Evolutionary conservation across 2,113 vertebrate genomes (phyloP), one percentile per base, ranked within the genome.

Genomic region (Erpornis zantholeuca): DNA sequence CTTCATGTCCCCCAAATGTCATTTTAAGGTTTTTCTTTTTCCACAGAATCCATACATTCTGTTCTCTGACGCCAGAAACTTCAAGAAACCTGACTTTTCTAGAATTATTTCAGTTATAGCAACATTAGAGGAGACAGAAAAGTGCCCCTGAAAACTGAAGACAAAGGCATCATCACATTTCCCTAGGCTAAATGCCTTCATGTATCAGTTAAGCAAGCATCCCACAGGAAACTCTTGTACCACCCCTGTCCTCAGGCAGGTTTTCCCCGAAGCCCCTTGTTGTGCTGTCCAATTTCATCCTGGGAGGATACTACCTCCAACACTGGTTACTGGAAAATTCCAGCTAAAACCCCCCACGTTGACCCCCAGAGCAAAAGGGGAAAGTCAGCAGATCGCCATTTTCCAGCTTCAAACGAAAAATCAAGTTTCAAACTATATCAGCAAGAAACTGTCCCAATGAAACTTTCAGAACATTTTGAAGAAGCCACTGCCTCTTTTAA

Each of bases 311-410:
- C 69, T 47, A 72, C 47, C n/a, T 42, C 52, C 73, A 80, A 65
- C 40, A 80, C 65, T 22, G 4, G 82, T 68, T 44, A 61, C 87
- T 80, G 69, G 90, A 95, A 96, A 96, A 93, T 95, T 92, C 96
- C 87, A 96, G 90, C 63, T 63, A 87, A 86, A 56, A 33, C 35
- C 60, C 65, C 78, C 82, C 0, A 2, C 8, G 1, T 2, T 68
- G 52, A 81, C 81, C 77, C 56, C 52, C 63, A 42, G 54, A 73
- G 60, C 59, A 54, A 60, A 84, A 53, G 35, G 25, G 36, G n/a
- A 44, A 83, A 83, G 18, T 17, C 63, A 77, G 77, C 72, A 73
- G 35, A 90, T 79, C 33, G 44, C 94, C 85, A 88, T 91, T 96
- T 94, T 76, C 82, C 88, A 76, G 15, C 29, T 63, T 53, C 69